phyloP scores from a whole-genome alignment of 1,140 invertebrate species.

The Cherax quadricarinatus region DNA sequence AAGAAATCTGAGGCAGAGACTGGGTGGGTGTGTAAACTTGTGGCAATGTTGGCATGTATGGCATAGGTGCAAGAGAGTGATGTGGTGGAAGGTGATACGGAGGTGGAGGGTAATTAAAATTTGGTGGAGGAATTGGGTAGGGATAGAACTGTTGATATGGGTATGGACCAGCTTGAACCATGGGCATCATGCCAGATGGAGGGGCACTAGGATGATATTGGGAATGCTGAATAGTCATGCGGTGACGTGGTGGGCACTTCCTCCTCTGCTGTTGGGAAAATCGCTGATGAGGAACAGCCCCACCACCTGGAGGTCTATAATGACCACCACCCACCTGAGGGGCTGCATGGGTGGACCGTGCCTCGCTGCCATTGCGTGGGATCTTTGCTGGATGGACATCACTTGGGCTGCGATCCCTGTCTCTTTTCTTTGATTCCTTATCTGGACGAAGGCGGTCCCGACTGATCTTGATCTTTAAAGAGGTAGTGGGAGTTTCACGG shows the following conservation, averaged over 20 bases:
- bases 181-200: constrained; percentile 48
- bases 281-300: constrained; percentile 18
- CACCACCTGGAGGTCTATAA: constrained; percentile 18
- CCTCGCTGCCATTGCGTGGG: constrained; percentile 54
- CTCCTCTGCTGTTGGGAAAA: constrained; percentile 64
- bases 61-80: constrained; percentile 29
- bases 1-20: constrained; percentile 29
- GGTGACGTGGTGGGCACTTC: constrained; percentile 29
- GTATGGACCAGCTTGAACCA: constrained; percentile 54
- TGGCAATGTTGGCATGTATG: constrained; percentile 52
- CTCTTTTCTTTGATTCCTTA: constrained; percentile 72
- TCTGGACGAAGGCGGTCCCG: constrained; percentile 67
- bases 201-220: background rate
- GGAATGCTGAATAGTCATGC: constrained; percentile 6
- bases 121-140: constrained; percentile 51
- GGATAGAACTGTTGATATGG: constrained; percentile 49
- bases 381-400: constrained; percentile 59
- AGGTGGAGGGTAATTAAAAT: constrained; percentile 57
- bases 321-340: constrained; percentile 72
- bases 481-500: constrained; percentile 73
- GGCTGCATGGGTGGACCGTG: constrained; percentile 46
- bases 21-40: constrained; percentile 22
- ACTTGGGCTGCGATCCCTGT: constrained; percentile 70
- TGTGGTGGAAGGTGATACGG: constrained; percentile 46
- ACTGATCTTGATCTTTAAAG: constrained; percentile 74